These are phyloP conservation scores for Drosophila parthenogenetica DNA, from an alignment of 2,888 invertebrate genomes.

Conservation along the genomic window DNA sequence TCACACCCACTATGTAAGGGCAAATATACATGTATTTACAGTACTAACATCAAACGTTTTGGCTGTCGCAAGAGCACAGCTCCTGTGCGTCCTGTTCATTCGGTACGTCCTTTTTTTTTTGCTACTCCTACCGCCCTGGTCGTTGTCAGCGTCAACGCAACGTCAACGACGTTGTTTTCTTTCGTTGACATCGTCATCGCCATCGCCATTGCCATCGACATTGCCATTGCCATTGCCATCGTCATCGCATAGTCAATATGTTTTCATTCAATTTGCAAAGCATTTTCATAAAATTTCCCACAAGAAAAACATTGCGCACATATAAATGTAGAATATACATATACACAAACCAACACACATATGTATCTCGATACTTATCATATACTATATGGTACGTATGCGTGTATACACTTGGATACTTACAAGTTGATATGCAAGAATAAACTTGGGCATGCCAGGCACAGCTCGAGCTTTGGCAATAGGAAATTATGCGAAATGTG, in stretches of 20 bases:
- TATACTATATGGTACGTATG: slow-evolving; percentile 3
- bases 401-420: slow-evolving; percentile 29
- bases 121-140: slow-evolving; percentile 7
- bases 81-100: slow-evolving; percentile 16
- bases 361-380: not conserved
- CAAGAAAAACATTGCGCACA: slow-evolving; percentile 79
- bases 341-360: not conserved
- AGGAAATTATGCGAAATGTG: slow-evolving; percentile 82
- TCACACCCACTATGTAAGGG: slow-evolving; percentile 28
- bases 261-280: slow-evolving; percentile 82
- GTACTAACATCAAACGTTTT: slow-evolving; percentile 77
- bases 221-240: slow-evolving; percentile 34
- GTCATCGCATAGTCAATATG: slow-evolving; percentile 80
- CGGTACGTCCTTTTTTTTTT: not conserved
- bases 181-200: slow-evolving; percentile 64
- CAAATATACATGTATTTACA: slow-evolving; percentile 75
- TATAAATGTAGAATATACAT: slow-evolving; percentile 49
- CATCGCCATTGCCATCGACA: slow-evolving; percentile 31
- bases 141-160: slow-evolving; percentile 20
- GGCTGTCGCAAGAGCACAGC: slow-evolving; percentile 42
- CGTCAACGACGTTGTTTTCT: slow-evolving; percentile 74
- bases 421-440: slow-evolving; percentile 47
- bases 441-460: slow-evolving; percentile 67
- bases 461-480: slow-evolving; percentile 72
- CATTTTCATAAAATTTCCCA: slow-evolving; percentile 81